Percentiles rank a stretch among this genome's conserved stretches.
Conservation (phyloP, 2,888 invertebrate genomes). For the Habrosyne pyritoides region DNA sequence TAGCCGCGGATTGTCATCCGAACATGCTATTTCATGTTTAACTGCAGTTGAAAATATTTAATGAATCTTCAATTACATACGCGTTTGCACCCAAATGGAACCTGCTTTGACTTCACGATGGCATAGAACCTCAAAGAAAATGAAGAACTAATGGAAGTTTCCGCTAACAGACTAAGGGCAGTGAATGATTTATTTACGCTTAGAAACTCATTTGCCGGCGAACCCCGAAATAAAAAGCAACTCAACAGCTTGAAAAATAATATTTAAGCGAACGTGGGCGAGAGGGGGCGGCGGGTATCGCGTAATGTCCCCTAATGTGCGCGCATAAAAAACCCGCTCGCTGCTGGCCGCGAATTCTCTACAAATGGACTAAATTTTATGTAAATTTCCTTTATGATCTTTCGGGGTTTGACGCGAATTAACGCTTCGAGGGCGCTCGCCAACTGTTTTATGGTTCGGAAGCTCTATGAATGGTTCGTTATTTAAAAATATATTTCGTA, state of each 20-base stretch:
- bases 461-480: conserved; percentile 28
- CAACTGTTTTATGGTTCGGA: conserved; percentile 48
- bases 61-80: background rate
- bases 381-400: conserved; percentile 69
- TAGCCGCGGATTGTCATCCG: background rate
- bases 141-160: conserved; percentile 55
- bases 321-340: conserved; percentile 57
- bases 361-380: conserved; percentile 66
- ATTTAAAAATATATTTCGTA: conserved; percentile 19
- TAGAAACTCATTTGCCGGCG: conserved; percentile 74
- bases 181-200: conserved; percentile 72
- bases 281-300: conserved; percentile 36
- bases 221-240: conserved; percentile 69
- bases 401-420: conserved; percentile 62
- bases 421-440: conserved; percentile 46
- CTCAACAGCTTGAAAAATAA: conserved; percentile 77
- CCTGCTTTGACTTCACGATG: conserved; percentile 17
- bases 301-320: conserved; percentile 72
- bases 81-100: background rate
- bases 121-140: conserved; percentile 23
- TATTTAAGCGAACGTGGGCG: conserved; percentile 59
- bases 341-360: conserved; percentile 55
- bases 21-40: background rate
- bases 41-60: background rate
- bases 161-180: conserved; percentile 40